Evolutionary conservation across 1,140 invertebrate species (phyloP).

Genomic region (Apis florea): DNA sequence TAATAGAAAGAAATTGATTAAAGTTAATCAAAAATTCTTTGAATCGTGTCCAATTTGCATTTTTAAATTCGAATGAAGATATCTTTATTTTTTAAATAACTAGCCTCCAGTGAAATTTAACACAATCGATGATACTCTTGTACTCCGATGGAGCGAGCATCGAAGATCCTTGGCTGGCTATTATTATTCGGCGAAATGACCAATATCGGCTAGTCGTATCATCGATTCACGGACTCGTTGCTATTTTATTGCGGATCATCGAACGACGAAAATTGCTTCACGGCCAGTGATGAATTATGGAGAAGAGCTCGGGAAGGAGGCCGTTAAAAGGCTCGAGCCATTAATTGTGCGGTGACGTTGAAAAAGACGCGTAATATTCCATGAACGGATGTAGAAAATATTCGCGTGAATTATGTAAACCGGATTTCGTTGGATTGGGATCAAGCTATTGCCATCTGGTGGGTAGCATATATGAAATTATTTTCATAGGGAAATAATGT

Average conservation of each 20-base stretch:
- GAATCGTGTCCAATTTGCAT: no score
- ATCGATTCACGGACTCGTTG: neutral
- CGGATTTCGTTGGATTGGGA: neutral
- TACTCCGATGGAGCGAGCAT: slow-evolving; percentile 23
- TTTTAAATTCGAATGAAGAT: neutral
- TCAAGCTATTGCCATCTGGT: neutral
- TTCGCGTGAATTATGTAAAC: slow-evolving; percentile 14
- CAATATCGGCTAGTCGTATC: slow-evolving; percentile 1
- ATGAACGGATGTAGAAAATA: slow-evolving; percentile 17
- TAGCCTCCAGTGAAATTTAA: slow-evolving; percentile 43
- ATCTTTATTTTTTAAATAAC: neutral
- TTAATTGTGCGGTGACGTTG: slow-evolving; percentile 28
- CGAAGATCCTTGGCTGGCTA: slow-evolving; percentile 33
- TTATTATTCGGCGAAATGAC: slow-evolving; percentile 16
- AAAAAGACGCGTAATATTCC: slow-evolving; percentile 18
- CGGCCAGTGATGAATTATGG: slow-evolving; percentile 33
- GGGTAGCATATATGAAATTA: neutral
- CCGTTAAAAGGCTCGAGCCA: neutral
- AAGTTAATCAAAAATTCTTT: no score
- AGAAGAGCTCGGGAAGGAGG: neutral
- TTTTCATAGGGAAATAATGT: neutral
- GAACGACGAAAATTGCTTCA: slow-evolving; percentile 13
- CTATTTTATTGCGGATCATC: slow-evolving; percentile 21
- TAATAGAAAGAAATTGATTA: no score
- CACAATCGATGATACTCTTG: slow-evolving; percentile 35